These are phyloP conservation scores for Antechinus flavipes DNA, from an alignment of 2,113 vertebrate species.

Conservation along the genomic window DNA sequence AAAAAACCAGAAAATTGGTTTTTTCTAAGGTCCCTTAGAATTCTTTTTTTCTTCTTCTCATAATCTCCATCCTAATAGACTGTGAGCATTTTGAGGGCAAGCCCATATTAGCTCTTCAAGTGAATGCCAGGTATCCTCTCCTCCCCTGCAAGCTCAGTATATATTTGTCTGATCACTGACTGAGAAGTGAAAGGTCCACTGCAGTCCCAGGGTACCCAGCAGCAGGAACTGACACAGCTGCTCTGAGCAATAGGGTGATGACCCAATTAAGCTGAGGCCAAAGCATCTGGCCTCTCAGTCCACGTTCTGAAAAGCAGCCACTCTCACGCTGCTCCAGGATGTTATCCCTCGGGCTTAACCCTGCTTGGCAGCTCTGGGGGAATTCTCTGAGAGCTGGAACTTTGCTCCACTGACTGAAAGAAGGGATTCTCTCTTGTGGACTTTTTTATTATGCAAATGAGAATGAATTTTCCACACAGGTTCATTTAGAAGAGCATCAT, in stretches of 20 bases:
- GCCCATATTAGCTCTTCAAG: neutral
- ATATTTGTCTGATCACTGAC: neutral
- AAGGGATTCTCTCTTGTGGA: constrained; percentile 10
- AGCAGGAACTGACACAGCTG: neutral
- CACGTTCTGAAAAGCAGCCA: constrained; percentile 1
- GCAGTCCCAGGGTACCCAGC: neutral
- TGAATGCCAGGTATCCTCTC: neutral
- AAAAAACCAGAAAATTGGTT: neutral
- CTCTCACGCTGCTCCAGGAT: neutral
- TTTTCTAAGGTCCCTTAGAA: neutral
- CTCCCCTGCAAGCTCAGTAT: neutral
- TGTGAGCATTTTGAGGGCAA: neutral
- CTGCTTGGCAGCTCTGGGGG: neutral
- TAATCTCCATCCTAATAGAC: neutral
- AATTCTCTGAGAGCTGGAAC: neutral
- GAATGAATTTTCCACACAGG: neutral
- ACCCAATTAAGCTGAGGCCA: neutral
- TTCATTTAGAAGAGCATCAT: neutral
- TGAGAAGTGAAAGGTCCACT: neutral
- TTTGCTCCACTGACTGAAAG: constrained; percentile 19
- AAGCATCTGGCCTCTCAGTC: neutral
- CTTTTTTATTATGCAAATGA: constrained; percentile 35
- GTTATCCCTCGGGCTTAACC: neutral
- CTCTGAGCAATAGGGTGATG: neutral
- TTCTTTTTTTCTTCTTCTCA: neutral